Evolutionary conservation across 1,140 invertebrate species (phyloP), one percentile per base, ranked within the genome.

Genomic region (Geopemphigus sp.): DNA sequence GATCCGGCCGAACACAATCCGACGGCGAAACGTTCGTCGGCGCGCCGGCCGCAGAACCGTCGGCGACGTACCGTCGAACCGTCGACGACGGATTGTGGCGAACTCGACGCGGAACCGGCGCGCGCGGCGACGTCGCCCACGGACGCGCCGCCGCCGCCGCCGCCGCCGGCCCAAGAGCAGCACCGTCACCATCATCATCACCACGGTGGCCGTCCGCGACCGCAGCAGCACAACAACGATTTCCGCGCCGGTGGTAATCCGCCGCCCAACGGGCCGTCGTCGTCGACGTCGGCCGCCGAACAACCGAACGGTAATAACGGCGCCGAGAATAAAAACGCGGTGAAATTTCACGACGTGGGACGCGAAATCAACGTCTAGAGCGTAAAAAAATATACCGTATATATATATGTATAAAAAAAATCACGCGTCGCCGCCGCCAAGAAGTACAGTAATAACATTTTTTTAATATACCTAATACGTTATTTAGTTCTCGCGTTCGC

Each of bases 321-420:
- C 81, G 68, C 47, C 17, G 15, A 2, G 85, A 91, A 90, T 83
- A 91, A 93, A 84, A 92, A 93, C 84, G 89, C 91, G 61, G 91
- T 91, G 83, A 91, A 91, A 86, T 93, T 93, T 86, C 91, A 92
- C 84, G 92, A 93, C 84, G 87, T 90, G 81, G 90, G 90, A 83
- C 89, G 90, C 84, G 90, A 91, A 85, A 93, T 94, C 83, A 92
- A 93, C 85, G 92, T 93, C 83, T 94, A 85, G 19, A 68, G 32
- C 3, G 32, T 39, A 39, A 39, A 39, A 39, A 81, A 80, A 50
- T 1, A 50, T 1, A 50, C 47, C 19, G 54, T 56, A 54, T 22
- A n/a, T 22, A 56, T 8, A 39, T 8, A 8, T 8, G 32, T 39
- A 39, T 4, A 39, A 39, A 39, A 39, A 39, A 39, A 3, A 8